Percentiles rank a stretch among this genome's conserved stretches.
phyloP scores from a whole-genome alignment of 2,113 vertebrate species.

The Glareola pratincola region DNA sequence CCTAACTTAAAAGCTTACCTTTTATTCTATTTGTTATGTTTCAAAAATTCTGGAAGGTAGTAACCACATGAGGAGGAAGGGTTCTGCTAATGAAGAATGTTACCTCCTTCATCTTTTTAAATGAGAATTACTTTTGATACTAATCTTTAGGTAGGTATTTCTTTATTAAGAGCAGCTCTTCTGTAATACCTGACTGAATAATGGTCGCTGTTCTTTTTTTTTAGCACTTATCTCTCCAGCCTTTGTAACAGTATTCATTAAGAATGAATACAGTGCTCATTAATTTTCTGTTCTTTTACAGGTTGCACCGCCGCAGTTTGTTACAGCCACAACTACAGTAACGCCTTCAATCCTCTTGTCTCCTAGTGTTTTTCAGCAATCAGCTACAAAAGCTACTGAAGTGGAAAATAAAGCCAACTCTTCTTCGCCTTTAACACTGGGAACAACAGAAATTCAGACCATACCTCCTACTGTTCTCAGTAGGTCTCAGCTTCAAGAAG shows the following conservation, averaged over 20 bases:
- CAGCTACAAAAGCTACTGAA: conserved; percentile 75
- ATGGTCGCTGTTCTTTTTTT: neutral
- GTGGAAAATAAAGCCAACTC: conserved; percentile 71
- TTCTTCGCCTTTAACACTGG: conserved; percentile 72
- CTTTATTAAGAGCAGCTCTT: neutral
- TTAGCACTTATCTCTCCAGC: neutral
- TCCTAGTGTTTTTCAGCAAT: conserved; percentile 92
- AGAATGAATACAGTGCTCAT: neutral
- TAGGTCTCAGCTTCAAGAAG: conserved; percentile 90
- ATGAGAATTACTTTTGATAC: neutral
- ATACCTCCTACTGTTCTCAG: conserved; percentile 77
- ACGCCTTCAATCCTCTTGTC: conserved; percentile 86
- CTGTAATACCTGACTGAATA: neutral
- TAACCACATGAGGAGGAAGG: neutral
- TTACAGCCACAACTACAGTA: conserved; percentile 71
- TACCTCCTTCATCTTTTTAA: neutral
- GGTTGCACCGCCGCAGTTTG: conserved; percentile 76
- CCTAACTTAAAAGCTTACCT: neutral
- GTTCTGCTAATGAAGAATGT: neutral
- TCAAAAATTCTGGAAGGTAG: neutral
- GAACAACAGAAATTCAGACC: conserved; percentile 69
- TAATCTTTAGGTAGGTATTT: neutral
- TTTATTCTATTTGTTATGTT: neutral
- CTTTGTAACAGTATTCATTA: neutral
- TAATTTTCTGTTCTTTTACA: conserved; percentile 37